Percentiles rank a stretch among this genome's conserved stretches.
These are phyloP conservation scores for Centruroides sculpturatus DNA, from an alignment of 1,140 invertebrate species.

Conservation along the genomic window DNA sequence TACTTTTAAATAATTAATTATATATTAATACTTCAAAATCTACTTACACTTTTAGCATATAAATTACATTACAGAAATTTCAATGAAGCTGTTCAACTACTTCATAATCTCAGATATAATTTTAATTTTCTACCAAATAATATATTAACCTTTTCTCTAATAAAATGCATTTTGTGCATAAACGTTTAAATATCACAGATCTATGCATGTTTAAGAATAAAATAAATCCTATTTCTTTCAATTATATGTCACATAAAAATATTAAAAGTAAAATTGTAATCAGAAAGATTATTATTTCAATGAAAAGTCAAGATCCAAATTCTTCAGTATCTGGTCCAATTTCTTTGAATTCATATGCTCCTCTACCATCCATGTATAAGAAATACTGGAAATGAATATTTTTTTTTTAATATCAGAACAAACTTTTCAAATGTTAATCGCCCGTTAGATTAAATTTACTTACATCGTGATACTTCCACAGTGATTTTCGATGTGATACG, in stretches of 20 bases:
- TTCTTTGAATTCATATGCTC: conserved; percentile 64
- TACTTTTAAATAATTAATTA: too few species aligned
- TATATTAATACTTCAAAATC: too few species aligned
- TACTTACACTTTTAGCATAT: too few species aligned
- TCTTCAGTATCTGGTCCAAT: conserved; percentile 76
- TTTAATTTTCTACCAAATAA: not conserved
- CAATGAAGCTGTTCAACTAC: too few species aligned
- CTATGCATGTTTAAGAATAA: not conserved
- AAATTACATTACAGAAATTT: too few species aligned
- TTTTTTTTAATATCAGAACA: conserved; percentile 9
- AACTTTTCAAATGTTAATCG: not conserved
- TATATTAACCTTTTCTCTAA: not conserved
- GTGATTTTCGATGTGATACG: conserved; percentile 86
- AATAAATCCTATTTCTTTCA: too few species aligned
- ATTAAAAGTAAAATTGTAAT: too few species aligned
- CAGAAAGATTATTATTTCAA: not conserved
- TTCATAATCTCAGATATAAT: too few species aligned
- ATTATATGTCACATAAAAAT: too few species aligned
- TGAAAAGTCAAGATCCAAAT: conserved; percentile 63
- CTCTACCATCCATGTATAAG: conserved; percentile 87
- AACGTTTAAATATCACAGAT: not conserved
- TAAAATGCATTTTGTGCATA: not conserved
- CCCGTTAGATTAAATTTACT: conserved; percentile 1
- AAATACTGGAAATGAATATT: conserved; percentile 47
- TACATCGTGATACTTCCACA: conserved; percentile 93